phyloP scores from a whole-genome alignment of 2,797 vertebrate genomes.

The Anas bernieri region DNA sequence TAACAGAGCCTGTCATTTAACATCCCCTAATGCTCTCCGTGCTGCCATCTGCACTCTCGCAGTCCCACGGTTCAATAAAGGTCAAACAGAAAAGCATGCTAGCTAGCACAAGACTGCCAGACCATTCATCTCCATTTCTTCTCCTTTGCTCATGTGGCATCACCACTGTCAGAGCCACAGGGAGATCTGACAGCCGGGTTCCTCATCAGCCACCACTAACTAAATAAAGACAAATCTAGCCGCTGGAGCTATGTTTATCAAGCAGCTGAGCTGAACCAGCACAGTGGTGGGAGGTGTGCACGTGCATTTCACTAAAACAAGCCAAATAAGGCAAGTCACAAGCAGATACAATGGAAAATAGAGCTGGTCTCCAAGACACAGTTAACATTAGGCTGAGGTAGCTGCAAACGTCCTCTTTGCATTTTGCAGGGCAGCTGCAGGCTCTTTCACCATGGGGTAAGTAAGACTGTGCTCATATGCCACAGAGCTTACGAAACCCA shows the following conservation, averaged over 20 bases:
- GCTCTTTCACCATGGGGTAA: neutral
- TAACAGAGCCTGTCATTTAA: neutral
- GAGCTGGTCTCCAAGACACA: neutral
- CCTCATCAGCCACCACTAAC: neutral
- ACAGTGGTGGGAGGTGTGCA: neutral
- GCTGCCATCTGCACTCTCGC: neutral
- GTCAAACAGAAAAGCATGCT: neutral
- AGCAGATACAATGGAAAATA: neutral
- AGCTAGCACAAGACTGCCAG: neutral
- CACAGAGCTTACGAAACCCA: neutral
- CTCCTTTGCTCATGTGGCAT: neutral
- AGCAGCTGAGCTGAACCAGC: neutral
- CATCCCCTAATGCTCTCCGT: neutral
- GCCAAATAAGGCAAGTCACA: slow-evolving; percentile 11
- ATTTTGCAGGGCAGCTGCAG: neutral
- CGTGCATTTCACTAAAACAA: neutral
- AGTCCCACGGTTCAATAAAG: neutral
- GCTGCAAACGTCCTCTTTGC: neutral
- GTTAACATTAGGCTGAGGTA: neutral
- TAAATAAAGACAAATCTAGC: neutral
- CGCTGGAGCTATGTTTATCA: neutral
- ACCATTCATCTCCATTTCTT: neutral
- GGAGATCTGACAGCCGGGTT: neutral
- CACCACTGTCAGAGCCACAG: neutral
- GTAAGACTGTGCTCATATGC: neutral